Conservation (phyloP, 2,888 invertebrate species). For the Orthosia gracilis region DNA sequence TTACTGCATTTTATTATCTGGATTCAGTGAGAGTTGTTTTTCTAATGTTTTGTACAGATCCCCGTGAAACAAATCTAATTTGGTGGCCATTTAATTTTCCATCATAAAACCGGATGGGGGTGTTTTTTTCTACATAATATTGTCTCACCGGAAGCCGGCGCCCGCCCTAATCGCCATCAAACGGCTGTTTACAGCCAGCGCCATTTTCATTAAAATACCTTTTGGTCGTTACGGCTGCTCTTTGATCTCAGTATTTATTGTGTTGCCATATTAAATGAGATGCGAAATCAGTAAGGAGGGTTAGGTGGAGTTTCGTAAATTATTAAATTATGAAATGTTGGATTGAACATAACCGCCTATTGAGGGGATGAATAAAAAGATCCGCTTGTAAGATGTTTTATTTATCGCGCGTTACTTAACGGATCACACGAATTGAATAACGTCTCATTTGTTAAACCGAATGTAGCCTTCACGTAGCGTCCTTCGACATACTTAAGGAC, state of each 20-base stretch:
- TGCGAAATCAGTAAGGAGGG: slow-evolving; percentile 33
- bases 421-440: slow-evolving; percentile 47
- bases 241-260: slow-evolving; percentile 61
- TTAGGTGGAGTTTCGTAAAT: slow-evolving; percentile 23
- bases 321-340: slow-evolving; percentile 30
- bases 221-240: slow-evolving; percentile 39
- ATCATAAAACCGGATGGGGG: slow-evolving; percentile 67
- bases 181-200: slow-evolving; percentile 56
- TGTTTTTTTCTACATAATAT: slow-evolving; percentile 68
- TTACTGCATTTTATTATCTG: slow-evolving; percentile 32
- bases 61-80: slow-evolving; percentile 72
- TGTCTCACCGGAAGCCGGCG: slow-evolving; percentile 64
- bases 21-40: slow-evolving; percentile 16
- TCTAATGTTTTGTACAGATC: slow-evolving; percentile 57
- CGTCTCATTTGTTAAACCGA: slow-evolving; percentile 41
- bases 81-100: slow-evolving; percentile 68
- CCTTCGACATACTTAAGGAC: neutral
- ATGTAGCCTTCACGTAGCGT: slow-evolving; percentile 15
- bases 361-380: slow-evolving; percentile 24
- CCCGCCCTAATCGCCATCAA: slow-evolving; percentile 52
- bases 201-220: slow-evolving; percentile 59
- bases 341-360: slow-evolving; percentile 13
- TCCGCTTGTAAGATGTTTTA: slow-evolving; percentile 34
- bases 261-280: slow-evolving; percentile 53
- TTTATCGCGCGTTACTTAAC: slow-evolving; percentile 30